Base-by-base conservation (phyloP, 2,113 vertebrate species). In the Zootoca vivipara region DNA sequence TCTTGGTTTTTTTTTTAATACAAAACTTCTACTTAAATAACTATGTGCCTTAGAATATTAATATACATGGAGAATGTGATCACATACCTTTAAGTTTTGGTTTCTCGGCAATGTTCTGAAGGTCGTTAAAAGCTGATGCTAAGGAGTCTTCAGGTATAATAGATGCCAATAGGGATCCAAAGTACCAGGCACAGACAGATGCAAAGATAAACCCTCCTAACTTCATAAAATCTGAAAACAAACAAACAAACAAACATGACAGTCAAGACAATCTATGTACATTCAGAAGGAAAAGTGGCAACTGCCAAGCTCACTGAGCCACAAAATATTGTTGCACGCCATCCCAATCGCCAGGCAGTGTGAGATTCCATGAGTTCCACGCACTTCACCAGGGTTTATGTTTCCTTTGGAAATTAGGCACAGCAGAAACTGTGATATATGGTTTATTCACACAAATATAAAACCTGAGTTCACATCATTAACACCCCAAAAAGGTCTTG, bases 51-150 rank as follows among this genome's bases (percentile, higher is more conserved):
- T 15, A 65, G 35, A 77, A 65, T 65, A 18, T n/a, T 46, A 52
- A 42, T 65, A 7, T 56, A 0, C 72, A 20, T 5, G 80, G 0
- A 83, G 77, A 40, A 89, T 52, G 42, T 3, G 81, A 7, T 3
- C 3, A 92, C 96, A 78, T 83, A 97, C 97, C 94, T 69, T 15
- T 96, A 67, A 97, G 62, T 46, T 93, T 6, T 5, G 95, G 93
- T 85, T 91, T 95, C 82, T 89, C 83, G 0, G 82, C 88, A 0
- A 96, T 15, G n/a, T 87, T 91, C 65, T 83, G 89, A 91, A 97
- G 35, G 33, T 8, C 58, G 26, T 82, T 70, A 35, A 91, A 1
- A 0, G 96, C 77, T 0, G 30, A 58, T 84, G 85, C 73, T 28
- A 95, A 0, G 2, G 82, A 0, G 0, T 62, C n/a, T 1, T 94